These are phyloP conservation scores for Caenorhabditis inopinata DNA, from an alignment of 1,140 invertebrate species.

Conservation along the genomic window DNA sequence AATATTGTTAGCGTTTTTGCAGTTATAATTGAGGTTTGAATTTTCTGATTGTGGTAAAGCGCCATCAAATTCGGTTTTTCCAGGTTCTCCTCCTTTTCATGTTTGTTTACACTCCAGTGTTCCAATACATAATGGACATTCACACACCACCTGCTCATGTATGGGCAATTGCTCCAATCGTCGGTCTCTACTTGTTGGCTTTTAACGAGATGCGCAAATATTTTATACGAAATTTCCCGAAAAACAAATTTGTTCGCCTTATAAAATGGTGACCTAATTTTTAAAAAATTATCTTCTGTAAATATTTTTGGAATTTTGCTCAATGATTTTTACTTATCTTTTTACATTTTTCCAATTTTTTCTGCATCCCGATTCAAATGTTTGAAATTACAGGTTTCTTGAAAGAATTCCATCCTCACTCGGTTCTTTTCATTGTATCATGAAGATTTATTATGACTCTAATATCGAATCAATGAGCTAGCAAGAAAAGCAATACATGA, in stretches of 20 bases:
- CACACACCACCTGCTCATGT: slow-evolving; percentile 47
- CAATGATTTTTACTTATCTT: too few species aligned
- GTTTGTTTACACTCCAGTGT: slow-evolving; percentile 62
- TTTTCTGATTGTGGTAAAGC: neutral
- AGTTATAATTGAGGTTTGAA: slow-evolving; percentile 60
- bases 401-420: neutral
- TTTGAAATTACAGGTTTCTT: neutral
- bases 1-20: slow-evolving; percentile 63
- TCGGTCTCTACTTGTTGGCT: slow-evolving; percentile 48
- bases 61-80: neutral
- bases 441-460: neutral
- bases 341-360: neutral
- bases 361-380: slow-evolving; percentile 9
- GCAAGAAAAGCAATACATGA: neutral
- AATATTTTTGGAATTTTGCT: neutral
- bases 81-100: slow-evolving; percentile 61
- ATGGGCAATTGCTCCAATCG: slow-evolving; percentile 45
- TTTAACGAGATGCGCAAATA: slow-evolving; percentile 54
- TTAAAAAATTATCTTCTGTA: too few species aligned
- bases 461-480: neutral
- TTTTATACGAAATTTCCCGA: slow-evolving; percentile 56
- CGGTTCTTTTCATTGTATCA: neutral
- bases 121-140: slow-evolving; percentile 66
- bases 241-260: slow-evolving; percentile 55
- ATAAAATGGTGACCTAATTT: slow-evolving; percentile 55